Base-by-base conservation (phyloP, 2,113 vertebrate species). In the Candoia aspera region DNA sequence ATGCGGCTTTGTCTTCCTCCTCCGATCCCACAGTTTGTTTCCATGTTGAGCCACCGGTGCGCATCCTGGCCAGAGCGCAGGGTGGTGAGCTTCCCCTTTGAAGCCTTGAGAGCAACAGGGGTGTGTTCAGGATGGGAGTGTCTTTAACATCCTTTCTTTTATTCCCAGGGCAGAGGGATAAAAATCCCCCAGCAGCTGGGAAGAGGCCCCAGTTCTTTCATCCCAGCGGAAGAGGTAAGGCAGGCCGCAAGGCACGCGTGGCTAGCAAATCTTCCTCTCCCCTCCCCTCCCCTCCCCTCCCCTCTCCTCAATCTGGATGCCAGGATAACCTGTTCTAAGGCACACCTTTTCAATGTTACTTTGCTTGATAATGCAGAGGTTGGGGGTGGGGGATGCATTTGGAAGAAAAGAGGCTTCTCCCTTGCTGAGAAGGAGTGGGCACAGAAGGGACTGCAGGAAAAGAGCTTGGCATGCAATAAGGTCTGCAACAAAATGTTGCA, bases 141-240 rank as follows among this genome's bases (percentile, higher is more conserved):
- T 37, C 33, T 55, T 13, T 83, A 33, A 15, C 33, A 92, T 21
- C 95, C 83, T 6, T 86, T 6, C 90, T 53, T 92, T 91, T 91
- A 54, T 92, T 83, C 73, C 84, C 23, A 98, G 97, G 97, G 95
- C 59, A 68, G 91, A 59, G 94, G 94, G 53, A 91, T 95, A 17
- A 59, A 95, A 85, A 93, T 85, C 2, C 42, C 94, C 53, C 92
- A 4, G 55, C 88, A 95, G 90, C 95, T 96, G 91, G 93, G 93
- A 13, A 93, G 95, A 84, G 96, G 97, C 0, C 97, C 97, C 73
- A 98, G 97, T 0, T 83, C 95, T 92, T 98, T 98, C 95, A 97
- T 98, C 95, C 98, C 97, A 0, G 93, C 94, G 90, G 95, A 93
- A 90, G 96, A 98, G 97, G 97, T 98, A 87, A 95, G 96, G 37